Base-by-base conservation (phyloP, 2,797 vertebrate genomes). In the Salarias fasciatus region DNA sequence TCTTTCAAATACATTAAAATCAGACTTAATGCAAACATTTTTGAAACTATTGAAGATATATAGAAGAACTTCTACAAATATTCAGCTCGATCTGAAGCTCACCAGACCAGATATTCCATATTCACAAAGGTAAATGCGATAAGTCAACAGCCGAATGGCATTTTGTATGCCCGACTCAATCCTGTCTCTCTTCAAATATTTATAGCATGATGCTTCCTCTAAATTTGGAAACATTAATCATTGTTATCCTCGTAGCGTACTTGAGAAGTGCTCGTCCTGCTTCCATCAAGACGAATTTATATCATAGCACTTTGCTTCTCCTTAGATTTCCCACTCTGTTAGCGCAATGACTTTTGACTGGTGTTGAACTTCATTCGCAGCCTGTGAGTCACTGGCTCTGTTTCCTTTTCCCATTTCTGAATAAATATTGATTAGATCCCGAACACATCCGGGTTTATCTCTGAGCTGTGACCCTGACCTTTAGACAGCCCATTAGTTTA, bases 381-480 rank as follows among this genome's bases (percentile, higher is more conserved):
- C n/a, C 29, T 35, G 11, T 49, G 29, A 49, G 49, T 37, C 55
- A 52, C 0, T 54, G 35, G 12, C 18, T 14, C 30, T 4, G 30
- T 41, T 59, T 56, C n/a, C 43, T 13, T 75, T 58, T 44, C 59
- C 44, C 43, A 58, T 60, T 75, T 83, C 28, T 50, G 36, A 11
- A 24, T 56, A 5, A 18, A 44, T 82, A 72, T 74, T 75, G 70
- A 81, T 77, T 61, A 4, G n/a, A 61, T 57, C 61, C 36, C 41
- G 62, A 77, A 33, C 7, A 52, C 33, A 24, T 63, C 14, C 40
- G 14, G 60, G 10, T 53, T 56, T 50, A 46, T 50, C 54, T 46
- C 30, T 18, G 8, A 68, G 45, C 36, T 66, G 28, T 48, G 60
- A 66, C 46, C 40, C 67, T 61, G 47, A 64, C 66, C 61, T 52